Evolutionary conservation across 2,888 invertebrate species (phyloP).

Genomic region (Nasonia oneida): DNA sequence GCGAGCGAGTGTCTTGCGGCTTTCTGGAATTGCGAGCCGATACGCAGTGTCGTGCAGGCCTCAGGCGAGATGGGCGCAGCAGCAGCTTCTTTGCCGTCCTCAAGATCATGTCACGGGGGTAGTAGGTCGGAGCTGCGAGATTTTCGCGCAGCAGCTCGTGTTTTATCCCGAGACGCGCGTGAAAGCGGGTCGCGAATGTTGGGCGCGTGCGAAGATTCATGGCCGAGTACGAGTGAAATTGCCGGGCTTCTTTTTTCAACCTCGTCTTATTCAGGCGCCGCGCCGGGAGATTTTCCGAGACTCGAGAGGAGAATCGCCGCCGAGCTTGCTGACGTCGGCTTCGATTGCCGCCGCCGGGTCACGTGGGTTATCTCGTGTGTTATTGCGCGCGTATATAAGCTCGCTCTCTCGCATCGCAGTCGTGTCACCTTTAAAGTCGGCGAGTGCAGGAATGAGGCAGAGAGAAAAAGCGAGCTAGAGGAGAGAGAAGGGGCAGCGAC

Average conservation of each 20-base stretch:
- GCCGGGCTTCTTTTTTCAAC: conserved; percentile 10
- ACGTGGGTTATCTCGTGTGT: conserved; percentile 68
- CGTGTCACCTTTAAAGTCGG: conserved; percentile 67
- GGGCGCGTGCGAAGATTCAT: conserved; percentile 47
- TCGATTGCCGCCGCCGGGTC: conserved; percentile 65
- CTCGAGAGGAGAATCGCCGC: not conserved
- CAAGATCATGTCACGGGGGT: conserved; percentile 73
- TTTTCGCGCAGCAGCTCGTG: conserved; percentile 62
- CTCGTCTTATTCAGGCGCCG: not conserved
- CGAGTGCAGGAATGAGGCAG: conserved; percentile 37
- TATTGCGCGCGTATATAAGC: conserved; percentile 62
- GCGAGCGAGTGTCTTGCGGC: conserved; percentile 41
- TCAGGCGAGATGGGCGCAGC: not conserved
- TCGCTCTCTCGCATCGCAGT: conserved; percentile 60
- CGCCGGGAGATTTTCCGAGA: not conserved
- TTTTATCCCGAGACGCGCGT: conserved; percentile 16
- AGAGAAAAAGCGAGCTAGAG: not conserved
- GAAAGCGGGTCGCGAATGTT: conserved; percentile 60
- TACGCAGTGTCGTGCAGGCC: not conserved
- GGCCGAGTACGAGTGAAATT: conserved; percentile 34
- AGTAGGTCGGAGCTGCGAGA: conserved; percentile 73
- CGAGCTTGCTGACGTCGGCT: conserved; percentile 16
- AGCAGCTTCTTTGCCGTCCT: not conserved
- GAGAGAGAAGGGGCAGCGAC: not conserved
- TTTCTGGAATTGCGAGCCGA: conserved; percentile 56